phyloP scores from a whole-genome alignment of 2,113 vertebrate genomes.

The Balaeniceps rex region DNA sequence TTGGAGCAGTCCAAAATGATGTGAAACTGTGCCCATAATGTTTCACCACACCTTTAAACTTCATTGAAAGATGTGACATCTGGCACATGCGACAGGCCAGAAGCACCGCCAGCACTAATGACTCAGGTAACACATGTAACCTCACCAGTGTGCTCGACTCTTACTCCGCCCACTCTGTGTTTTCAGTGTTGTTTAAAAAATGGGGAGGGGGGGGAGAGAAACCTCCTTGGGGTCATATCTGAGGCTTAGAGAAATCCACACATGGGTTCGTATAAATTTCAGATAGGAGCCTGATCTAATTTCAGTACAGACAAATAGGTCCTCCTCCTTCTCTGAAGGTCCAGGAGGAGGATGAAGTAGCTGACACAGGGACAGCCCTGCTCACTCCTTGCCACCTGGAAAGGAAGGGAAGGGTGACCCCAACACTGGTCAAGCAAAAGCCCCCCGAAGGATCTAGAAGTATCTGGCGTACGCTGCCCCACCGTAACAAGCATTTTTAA shows the following conservation, averaged over 20 bases:
- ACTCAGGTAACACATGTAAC: neutral
- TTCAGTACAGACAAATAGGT: neutral
- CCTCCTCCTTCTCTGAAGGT: neutral
- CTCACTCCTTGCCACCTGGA: neutral
- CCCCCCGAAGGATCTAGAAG: neutral
- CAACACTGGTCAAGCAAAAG: fast-evolving
- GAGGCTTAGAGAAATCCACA: neutral
- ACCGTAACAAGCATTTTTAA: neutral
- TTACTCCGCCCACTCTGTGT: neutral
- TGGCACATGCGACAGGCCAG: neutral
- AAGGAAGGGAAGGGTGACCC: neutral
- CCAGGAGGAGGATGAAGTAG: neutral
- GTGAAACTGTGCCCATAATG: neutral
- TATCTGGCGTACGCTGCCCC: neutral
- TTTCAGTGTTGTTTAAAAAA: neutral
- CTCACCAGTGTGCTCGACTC: neutral
- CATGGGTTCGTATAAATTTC: neutral
- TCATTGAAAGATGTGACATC: neutral
- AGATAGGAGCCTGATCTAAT: neutral
- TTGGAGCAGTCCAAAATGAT: neutral
- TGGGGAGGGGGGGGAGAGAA: fast-evolving
- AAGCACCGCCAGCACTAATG: neutral
- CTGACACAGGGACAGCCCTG: neutral
- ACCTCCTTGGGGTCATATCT: neutral
- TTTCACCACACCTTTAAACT: neutral